phyloP scores from a whole-genome alignment of 2,113 vertebrate species.

The Sinocyclocheilus grahami region DNA sequence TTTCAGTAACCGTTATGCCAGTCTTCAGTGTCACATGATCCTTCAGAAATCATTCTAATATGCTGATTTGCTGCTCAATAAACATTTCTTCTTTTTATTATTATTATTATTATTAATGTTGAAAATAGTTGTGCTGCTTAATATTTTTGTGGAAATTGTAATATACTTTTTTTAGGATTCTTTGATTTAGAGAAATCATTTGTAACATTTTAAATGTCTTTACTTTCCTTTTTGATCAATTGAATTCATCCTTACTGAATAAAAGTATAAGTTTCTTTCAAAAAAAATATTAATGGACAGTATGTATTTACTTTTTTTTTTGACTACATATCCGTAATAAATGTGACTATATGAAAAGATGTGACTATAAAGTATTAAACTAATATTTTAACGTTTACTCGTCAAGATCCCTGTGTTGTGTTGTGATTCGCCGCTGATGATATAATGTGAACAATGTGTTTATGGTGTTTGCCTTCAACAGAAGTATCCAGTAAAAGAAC shows the following conservation, averaged over 20 bases:
- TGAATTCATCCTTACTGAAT: background rate
- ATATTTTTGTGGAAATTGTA: background rate
- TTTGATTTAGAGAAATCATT: background rate
- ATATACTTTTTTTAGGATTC: background rate
- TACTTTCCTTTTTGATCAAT: too few species aligned
- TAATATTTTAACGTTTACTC: background rate
- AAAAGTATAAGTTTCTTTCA: background rate
- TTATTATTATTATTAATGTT: background rate
- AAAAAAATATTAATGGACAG: too few species aligned
- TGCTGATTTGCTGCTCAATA: background rate
- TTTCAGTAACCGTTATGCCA: too few species aligned
- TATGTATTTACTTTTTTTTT: background rate
- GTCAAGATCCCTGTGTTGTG: background rate
- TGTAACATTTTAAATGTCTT: background rate
- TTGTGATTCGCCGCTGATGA: background rate
- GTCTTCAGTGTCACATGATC: too few species aligned
- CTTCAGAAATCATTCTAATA: background rate
- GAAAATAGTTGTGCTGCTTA: background rate
- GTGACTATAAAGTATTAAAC: background rate
- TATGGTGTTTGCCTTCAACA: conserved; percentile 66
- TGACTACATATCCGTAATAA: background rate
- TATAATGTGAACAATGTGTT: conserved; percentile 14
- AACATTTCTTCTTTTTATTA: background rate
- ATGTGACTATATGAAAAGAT: background rate
- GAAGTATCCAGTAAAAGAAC: conserved; percentile 90